These are phyloP conservation scores for Dasyprocta punctata DNA, from an alignment of 2,113 vertebrate species.

Conservation along the genomic window DNA sequence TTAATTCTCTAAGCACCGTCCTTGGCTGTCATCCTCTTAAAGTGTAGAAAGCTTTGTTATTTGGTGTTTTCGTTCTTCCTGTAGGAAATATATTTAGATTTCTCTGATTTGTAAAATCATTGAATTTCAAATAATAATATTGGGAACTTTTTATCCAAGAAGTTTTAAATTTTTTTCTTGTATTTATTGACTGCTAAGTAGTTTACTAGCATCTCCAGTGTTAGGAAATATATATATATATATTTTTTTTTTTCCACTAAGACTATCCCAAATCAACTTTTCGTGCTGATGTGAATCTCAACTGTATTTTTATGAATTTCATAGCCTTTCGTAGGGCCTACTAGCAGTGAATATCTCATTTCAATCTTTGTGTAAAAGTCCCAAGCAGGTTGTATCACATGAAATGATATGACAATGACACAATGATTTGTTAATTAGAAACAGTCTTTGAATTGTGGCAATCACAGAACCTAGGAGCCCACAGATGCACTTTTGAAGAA, in stretches of 20 bases:
- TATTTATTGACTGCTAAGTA: not conserved
- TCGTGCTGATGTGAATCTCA: not conserved
- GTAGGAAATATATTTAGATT: not conserved
- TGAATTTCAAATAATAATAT: not conserved
- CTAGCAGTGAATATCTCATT: conserved; percentile 1
- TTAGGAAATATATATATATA: not conserved
- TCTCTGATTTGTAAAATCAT: not conserved
- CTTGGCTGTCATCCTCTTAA: no score
- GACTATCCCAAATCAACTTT: not conserved
- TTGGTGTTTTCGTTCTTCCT: not conserved
- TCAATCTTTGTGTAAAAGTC: not conserved
- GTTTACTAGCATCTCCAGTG: not conserved
- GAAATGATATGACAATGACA: not conserved
- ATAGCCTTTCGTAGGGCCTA: not conserved
- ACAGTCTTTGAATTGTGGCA: not conserved
- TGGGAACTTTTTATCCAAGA: not conserved
- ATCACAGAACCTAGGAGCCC: not conserved
- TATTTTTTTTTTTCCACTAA: not conserved
- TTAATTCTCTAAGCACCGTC: no score
- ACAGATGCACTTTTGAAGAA: not conserved
- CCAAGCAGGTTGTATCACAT: not conserved
- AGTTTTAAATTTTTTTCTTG: not conserved
- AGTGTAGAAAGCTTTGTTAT: not conserved
- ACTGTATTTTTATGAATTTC: not conserved
- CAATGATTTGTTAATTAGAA: conserved; percentile 27